Evolutionary conservation across 2,797 vertebrate genomes (phyloP).

Genomic region (Carcharodon carcharias): DNA sequence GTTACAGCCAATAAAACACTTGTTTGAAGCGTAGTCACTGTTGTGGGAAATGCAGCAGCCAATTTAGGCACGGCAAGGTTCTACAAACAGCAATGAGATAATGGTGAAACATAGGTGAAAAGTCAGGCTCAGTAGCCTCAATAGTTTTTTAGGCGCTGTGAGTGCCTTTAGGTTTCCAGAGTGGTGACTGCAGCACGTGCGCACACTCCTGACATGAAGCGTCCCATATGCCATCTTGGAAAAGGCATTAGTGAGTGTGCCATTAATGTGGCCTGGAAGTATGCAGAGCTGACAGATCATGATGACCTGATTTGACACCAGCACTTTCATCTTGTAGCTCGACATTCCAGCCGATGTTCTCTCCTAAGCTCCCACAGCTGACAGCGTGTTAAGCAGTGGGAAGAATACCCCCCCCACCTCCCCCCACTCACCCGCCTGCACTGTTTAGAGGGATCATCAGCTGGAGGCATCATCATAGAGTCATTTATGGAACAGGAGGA

Average conservation of each 20-base stretch:
- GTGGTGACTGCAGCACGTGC: background rate
- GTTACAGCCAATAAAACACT: background rate
- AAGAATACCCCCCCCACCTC: no score
- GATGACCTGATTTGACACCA: no score
- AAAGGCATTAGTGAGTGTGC: no score
- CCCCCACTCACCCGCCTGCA: background rate
- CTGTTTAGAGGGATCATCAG: background rate
- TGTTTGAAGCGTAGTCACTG: background rate
- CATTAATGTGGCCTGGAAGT: no score
- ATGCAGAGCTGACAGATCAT: no score
- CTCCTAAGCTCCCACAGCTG: no score
- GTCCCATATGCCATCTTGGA: no score
- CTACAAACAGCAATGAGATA: background rate
- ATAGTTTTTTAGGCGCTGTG: no score
- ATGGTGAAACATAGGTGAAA: background rate
- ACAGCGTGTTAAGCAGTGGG: background rate
- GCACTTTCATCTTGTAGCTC: no score
- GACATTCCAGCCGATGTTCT: no score
- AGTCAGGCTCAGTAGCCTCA: background rate
- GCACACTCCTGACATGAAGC: background rate
- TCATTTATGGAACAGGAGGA: no score
- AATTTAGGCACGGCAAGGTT: background rate
- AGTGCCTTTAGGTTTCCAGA: background rate
- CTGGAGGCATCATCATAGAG: no score
- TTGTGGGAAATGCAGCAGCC: background rate